Evolutionary conservation across 2,888 invertebrate species (phyloP).

Genomic region (Drosophila recens): DNA sequence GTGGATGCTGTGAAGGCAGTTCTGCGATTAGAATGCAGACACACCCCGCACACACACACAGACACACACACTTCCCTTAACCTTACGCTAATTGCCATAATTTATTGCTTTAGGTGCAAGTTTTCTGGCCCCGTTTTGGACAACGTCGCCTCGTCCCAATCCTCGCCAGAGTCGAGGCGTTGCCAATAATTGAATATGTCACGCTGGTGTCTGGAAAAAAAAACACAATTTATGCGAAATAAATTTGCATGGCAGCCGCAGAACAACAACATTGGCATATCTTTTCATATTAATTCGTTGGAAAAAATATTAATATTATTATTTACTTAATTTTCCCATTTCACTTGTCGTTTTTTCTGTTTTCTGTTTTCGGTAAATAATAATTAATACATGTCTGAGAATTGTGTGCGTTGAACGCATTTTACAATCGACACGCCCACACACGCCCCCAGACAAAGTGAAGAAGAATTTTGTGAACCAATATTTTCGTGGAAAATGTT

Average conservation of each 20-base stretch:
- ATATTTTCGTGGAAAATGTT: constrained; percentile 31
- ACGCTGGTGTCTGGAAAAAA: constrained; percentile 24
- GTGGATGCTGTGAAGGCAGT: constrained; percentile 7
- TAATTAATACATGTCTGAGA: constrained; percentile 54
- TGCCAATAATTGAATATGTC: constrained; percentile 66
- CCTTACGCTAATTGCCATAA: constrained; percentile 75
- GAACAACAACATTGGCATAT: constrained; percentile 19
- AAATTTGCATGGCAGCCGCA: constrained; percentile 54
- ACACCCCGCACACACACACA: constrained; percentile 22
- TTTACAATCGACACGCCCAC: constrained; percentile 57
- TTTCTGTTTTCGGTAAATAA: constrained; percentile 9
- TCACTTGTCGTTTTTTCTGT: background rate
- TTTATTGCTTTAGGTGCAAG: constrained; percentile 73
- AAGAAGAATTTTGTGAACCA: constrained; percentile 13
- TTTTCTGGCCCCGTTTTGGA: constrained; percentile 33
- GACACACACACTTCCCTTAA: constrained; percentile 39
- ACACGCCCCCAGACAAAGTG: background rate
- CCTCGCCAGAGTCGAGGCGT: constrained; percentile 24
- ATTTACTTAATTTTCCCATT: constrained; percentile 7
- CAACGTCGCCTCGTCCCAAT: constrained; percentile 22
- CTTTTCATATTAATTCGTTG: constrained; percentile 21
- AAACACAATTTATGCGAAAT: constrained; percentile 53
- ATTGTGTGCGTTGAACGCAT: constrained; percentile 26
- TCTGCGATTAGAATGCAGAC: constrained; percentile 27
- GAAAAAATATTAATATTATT: constrained; percentile 18